Conservation (phyloP, 2,113 vertebrate genomes). For the Dermatemys mawii region DNA sequence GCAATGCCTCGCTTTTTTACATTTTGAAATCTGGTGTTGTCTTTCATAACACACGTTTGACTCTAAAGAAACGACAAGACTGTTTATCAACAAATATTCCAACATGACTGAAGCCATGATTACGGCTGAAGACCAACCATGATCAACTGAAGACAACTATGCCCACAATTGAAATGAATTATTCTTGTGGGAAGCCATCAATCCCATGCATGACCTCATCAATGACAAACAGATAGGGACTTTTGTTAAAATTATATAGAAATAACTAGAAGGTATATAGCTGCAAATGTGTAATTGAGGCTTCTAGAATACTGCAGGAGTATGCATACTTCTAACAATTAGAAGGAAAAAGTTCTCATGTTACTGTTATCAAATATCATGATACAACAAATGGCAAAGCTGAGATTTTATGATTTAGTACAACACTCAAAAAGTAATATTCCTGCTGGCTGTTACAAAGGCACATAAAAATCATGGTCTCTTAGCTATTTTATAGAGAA, state of each 20-base stretch:
- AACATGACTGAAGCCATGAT: not conserved
- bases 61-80: not conserved
- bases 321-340: not conserved
- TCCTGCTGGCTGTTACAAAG: not conserved
- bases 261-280: not conserved
- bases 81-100: not conserved
- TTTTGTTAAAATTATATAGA: not conserved
- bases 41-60: not conserved
- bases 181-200: not conserved
- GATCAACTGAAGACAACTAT: not conserved
- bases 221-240: not conserved
- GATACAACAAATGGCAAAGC: not conserved
- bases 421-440: not conserved
- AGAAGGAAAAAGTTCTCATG: not conserved
- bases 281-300: not conserved
- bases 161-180: not conserved
- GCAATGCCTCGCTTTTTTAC: not conserved
- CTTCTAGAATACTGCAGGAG: not conserved
- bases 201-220: not conserved
- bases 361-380: not conserved
- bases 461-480: not conserved
- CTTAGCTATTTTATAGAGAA: not conserved
- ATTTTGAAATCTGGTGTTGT: not conserved
- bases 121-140: no score
- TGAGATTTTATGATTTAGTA: not conserved